These are phyloP conservation scores for Automeris io DNA, from an alignment of 2,888 invertebrate species.

Conservation along the genomic window DNA sequence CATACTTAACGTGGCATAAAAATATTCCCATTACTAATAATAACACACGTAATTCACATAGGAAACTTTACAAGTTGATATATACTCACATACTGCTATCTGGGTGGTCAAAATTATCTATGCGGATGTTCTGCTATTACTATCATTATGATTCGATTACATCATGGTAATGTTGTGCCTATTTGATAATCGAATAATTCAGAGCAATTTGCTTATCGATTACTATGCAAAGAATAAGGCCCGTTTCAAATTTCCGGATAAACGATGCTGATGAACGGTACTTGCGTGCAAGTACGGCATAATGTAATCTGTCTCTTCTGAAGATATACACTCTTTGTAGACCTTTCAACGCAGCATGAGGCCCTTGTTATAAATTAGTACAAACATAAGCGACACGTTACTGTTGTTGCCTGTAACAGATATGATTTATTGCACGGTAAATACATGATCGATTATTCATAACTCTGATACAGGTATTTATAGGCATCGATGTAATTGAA, in stretches of 20 bases:
- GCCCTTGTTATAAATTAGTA: slow-evolving; percentile 48
- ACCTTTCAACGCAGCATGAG: slow-evolving; percentile 43
- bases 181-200: slow-evolving; percentile 9
- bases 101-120: slow-evolving; percentile 10
- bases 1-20: too few relatives aligned
- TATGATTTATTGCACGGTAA: slow-evolving; percentile 45
- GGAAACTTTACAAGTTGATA: not conserved
- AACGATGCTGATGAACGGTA: slow-evolving; percentile 4
- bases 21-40: too few relatives aligned
- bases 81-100: slow-evolving; percentile 5
- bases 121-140: slow-evolving; percentile 5
- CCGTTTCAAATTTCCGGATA: slow-evolving; percentile 2
- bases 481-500: slow-evolving; percentile 12
- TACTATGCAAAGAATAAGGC: slow-evolving; percentile 1
- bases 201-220: slow-evolving; percentile 3
- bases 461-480: slow-evolving; percentile 22
- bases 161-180: slow-evolving; percentile 7
- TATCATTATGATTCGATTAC: slow-evolving; percentile 9
- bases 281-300: slow-evolving; percentile 1
- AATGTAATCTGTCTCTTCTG: slow-evolving; percentile 11
- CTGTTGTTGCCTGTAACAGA: slow-evolving; percentile 35
- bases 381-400: slow-evolving; percentile 53
- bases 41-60: too few relatives aligned
- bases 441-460: slow-evolving; percentile 31
- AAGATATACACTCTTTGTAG: slow-evolving; percentile 17